Conservation (phyloP, 64 coral and sea anemone genomes). For the Catalaphyllia jardinei region DNA sequence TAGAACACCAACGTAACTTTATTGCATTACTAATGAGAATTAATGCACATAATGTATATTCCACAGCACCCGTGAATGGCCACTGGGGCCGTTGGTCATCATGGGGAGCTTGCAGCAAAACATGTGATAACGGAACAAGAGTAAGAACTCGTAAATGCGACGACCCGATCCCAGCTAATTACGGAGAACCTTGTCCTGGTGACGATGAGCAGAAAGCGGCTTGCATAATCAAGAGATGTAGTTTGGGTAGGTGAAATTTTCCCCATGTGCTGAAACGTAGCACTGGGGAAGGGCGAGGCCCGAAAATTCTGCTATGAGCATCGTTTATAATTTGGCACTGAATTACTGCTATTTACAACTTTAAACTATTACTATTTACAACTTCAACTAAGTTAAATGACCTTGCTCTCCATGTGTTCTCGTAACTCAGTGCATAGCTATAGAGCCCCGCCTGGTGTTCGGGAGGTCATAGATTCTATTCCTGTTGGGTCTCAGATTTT, state of each 20-base stretch:
- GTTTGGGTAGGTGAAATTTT: slow-evolving; percentile 41
- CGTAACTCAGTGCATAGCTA: too few relatives aligned
- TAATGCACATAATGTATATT: background rate
- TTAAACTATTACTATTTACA: too few relatives aligned
- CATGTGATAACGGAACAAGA: slow-evolving; percentile 48
- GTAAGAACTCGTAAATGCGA: slow-evolving; percentile 63
- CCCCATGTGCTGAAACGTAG: too few relatives aligned
- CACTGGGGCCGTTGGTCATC: slow-evolving; percentile 85
- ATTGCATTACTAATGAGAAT: background rate
- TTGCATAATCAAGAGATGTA: slow-evolving; percentile 61
- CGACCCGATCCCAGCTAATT: slow-evolving; percentile 57
- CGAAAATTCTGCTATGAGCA: too few relatives aligned
- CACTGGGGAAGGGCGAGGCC: too few relatives aligned
- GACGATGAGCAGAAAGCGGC: slow-evolving; percentile 13
- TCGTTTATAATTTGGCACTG: too few relatives aligned
- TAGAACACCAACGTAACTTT: background rate
- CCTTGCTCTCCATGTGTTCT: too few relatives aligned
- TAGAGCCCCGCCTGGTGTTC: too few relatives aligned
- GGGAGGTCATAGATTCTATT: too few relatives aligned
- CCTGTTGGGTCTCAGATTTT: too few relatives aligned
- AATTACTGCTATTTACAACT: too few relatives aligned
- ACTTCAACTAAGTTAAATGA: too few relatives aligned
- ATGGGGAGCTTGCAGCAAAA: slow-evolving; percentile 58
- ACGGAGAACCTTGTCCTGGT: slow-evolving; percentile 55
- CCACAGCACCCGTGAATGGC: slow-evolving; percentile 59